phyloP scores from a whole-genome alignment of 2,888 invertebrate species.

The Drosophila pseudotakahashii region DNA sequence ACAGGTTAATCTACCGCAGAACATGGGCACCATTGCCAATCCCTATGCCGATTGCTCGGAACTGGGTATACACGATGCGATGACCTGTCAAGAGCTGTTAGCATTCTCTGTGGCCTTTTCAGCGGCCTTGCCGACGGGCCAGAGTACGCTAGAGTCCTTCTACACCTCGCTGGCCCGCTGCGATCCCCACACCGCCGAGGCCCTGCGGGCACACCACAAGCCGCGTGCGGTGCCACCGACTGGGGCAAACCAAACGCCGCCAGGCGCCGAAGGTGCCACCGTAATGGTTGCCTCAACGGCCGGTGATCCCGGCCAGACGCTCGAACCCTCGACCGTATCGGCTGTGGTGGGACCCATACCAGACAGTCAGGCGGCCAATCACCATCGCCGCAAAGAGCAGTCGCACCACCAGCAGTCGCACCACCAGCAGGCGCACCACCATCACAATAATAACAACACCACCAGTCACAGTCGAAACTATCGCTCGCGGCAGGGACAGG shows the following conservation, averaged over 20 bases:
- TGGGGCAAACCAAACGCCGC: not conserved
- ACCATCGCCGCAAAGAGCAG: constrained; percentile 31
- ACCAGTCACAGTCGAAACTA: constrained; percentile 40
- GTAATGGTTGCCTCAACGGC: constrained; percentile 4
- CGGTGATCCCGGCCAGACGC: constrained; percentile 6
- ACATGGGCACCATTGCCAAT: constrained; percentile 84
- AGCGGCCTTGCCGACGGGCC: constrained; percentile 95
- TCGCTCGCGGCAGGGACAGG: constrained; percentile 22
- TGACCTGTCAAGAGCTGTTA: constrained; percentile 92
- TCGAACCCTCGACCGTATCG: constrained; percentile 45
- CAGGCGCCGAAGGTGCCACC: constrained; percentile 1
- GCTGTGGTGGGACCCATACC: constrained; percentile 30
- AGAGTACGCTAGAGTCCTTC: constrained; percentile 92
- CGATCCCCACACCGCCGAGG: constrained; percentile 84
- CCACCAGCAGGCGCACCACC: constrained; percentile 39
- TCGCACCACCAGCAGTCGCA: constrained; percentile 17
- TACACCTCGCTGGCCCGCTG: constrained; percentile 92
- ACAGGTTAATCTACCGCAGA: constrained; percentile 84
- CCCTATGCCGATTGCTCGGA: constrained; percentile 86
- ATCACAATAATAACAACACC: constrained; percentile 40
- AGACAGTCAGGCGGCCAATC: constrained; percentile 9
- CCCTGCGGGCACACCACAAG: constrained; percentile 71
- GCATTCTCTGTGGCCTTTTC: constrained; percentile 96
- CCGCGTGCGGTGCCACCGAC: constrained; percentile 30
- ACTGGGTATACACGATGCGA: constrained; percentile 85